Base-by-base conservation (phyloP, 2,888 invertebrate species). In the Heteropelma amictum region DNA sequence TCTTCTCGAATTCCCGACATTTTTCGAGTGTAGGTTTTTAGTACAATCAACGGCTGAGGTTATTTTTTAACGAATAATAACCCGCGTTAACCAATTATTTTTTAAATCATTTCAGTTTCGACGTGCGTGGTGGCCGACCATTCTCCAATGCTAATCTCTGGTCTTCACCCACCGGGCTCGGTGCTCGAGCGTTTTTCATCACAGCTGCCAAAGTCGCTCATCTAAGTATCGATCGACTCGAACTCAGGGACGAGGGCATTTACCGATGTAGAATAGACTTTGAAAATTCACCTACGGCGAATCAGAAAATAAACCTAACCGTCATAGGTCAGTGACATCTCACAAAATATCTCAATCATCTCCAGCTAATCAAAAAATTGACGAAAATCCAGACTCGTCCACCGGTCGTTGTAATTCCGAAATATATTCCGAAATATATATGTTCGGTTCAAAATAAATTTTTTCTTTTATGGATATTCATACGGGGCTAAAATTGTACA, bases 131-230 rank as follows among this genome's bases (percentile, higher is more conserved):
- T 14, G 89, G 91, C 28, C 89, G 91, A 58, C 90, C 90, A 61
- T 91, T 91, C 84, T 90, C 89, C 81, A 90, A 91, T 71, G 92
- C 92, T 28, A 90, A 90, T 80, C 88, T 91, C 58, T 92, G 92
- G 92, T 93, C 93, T 54, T 91, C 92, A 58, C 91, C 91, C 19
- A 82, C 85, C 38, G 92, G 91, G 45, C 91, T 93, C 81, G 92
- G 92, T 40, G 88, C 89, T 30, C 87, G 93, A 77, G 93, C 92
- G 42, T 91, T 90, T 85, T 93, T 93, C 86, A 89, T 91, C 78
- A 82, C 85, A 26, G 90, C 90, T 19, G 90, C 92, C 54, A 90
- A 90, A 73, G 92, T 92, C n/a, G 92, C 92, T n/a, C 90, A 91
- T 77, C 89, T 93, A 77, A 87, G 89, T 79, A 90, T 91, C 77